Percentiles rank a stretch among this genome's conserved stretches.
These are phyloP conservation scores for Aricia agestis DNA, from an alignment of 1,140 invertebrate genomes.

Conservation along the genomic window DNA sequence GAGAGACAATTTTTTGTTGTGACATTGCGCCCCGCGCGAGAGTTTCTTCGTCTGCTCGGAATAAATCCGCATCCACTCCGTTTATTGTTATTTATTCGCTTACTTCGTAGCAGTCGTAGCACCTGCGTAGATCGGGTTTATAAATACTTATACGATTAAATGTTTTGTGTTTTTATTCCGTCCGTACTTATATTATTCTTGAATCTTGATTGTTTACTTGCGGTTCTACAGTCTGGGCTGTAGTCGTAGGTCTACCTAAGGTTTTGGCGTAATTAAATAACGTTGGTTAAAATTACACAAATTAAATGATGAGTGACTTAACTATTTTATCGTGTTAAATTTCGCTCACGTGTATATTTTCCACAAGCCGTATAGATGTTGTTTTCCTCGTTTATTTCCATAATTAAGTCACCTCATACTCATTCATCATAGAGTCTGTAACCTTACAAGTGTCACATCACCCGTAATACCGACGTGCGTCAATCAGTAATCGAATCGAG, in stretches of 20 bases:
- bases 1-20: constrained; percentile 35
- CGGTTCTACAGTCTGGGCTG: too few relatives aligned
- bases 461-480: constrained; percentile 25
- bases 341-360: background rate
- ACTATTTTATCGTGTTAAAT: background rate
- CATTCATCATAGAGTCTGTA: background rate
- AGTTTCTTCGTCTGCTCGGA: constrained; percentile 29
- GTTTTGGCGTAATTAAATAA: too few relatives aligned
- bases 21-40: constrained; percentile 25
- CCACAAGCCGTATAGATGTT: background rate
- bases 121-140: background rate
- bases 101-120: background rate
- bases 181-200: too few relatives aligned
- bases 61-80: constrained; percentile 21
- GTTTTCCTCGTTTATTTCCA: background rate
- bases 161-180: too few relatives aligned
- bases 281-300: too few relatives aligned
- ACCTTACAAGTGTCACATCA: constrained; percentile 1
- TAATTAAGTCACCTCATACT: background rate
- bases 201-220: too few relatives aligned
- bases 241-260: too few relatives aligned
- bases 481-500: constrained; percentile 26
- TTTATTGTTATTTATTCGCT: background rate
- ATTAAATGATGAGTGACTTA: too few relatives aligned
- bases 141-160: too few relatives aligned